phyloP scores from a whole-genome alignment of 2,797 vertebrate genomes.

The Paramormyrops hopkinsi region DNA sequence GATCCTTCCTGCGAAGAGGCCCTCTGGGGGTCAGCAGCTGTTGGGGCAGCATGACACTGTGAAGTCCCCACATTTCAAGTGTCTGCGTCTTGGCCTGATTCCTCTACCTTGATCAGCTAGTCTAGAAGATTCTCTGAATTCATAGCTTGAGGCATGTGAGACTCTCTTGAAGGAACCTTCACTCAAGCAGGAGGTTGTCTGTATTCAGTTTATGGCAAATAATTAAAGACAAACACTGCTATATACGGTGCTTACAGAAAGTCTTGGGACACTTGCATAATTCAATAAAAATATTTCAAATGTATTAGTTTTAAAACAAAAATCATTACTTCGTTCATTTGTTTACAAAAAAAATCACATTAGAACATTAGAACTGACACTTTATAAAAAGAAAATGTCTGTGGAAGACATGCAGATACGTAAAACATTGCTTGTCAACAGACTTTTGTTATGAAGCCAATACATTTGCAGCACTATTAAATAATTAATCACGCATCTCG shows the following conservation, averaged over 20 bases:
- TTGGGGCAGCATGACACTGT: background rate
- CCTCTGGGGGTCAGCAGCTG: background rate
- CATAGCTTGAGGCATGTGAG: background rate
- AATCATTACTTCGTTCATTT: background rate
- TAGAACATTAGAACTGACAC: background rate
- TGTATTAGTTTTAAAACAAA: background rate
- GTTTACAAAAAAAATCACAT: background rate
- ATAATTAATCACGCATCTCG: background rate
- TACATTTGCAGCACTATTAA: background rate
- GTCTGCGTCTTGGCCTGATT: background rate
- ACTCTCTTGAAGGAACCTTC: background rate
- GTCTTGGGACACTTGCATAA: background rate
- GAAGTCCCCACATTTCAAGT: background rate
- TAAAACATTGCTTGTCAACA: background rate
- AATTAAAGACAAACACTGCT: background rate
- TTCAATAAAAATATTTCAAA: background rate
- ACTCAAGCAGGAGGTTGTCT: background rate
- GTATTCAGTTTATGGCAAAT: background rate
- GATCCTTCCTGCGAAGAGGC: background rate
- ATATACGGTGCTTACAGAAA: background rate
- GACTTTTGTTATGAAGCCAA: background rate
- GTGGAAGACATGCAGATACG: background rate
- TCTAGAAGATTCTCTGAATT: background rate
- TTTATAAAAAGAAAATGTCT: background rate
- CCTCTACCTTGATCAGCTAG: background rate